Base-by-base conservation (phyloP, 2,888 invertebrate species). In the Urechis unicinctus region DNA sequence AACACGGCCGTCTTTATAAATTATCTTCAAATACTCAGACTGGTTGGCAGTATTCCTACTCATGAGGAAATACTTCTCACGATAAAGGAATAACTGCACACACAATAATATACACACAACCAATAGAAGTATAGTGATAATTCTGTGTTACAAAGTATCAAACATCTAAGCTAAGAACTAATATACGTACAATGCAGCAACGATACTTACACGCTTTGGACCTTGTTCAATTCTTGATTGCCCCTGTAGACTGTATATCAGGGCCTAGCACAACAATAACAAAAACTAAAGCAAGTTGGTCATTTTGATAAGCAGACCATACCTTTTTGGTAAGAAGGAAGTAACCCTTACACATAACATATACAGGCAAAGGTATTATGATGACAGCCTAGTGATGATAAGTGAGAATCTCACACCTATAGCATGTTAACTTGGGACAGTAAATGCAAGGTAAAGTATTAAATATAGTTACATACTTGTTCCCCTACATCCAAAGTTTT, bases 201-300 rank as follows among this genome's bases (percentile, higher is more conserved):
- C 9, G 17, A 13, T 36, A 36, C 36, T 36, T 13, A 36, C 36
- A 63, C 72, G 57, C 58, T 70, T 66, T 17, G 73, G 73, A 21
- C 73, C 73, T 60, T 68, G 69, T 64, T 71, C 70, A 49, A 73
- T 65, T 44, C 72, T 63, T 21, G 70, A 69, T 26, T 59, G 57
- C 3, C 73, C 73, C 51, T 67, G 60, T 48, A 66, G 64, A 52
- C 64, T 61, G 56, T 71, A 73, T 24, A 73, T 59, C 30, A 73
- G 56, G 21, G 73, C 73, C 73, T 73, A 61, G 6, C 57, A 56
- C 6, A 9, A 26, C 24, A 48, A 13, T 36, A 36, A 13, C 9
- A 36, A 36, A n/a, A n/a, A n/a, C n/a, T n/a, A n/a, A n/a, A n/a
- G n/a, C n/a, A n/a, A n/a, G n/a, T n/a, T n/a, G n/a, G n/a, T n/a